These are phyloP conservation scores for Polypterus bichir DNA, from an alignment of 2,113 vertebrate species.

Conservation along the genomic window DNA sequence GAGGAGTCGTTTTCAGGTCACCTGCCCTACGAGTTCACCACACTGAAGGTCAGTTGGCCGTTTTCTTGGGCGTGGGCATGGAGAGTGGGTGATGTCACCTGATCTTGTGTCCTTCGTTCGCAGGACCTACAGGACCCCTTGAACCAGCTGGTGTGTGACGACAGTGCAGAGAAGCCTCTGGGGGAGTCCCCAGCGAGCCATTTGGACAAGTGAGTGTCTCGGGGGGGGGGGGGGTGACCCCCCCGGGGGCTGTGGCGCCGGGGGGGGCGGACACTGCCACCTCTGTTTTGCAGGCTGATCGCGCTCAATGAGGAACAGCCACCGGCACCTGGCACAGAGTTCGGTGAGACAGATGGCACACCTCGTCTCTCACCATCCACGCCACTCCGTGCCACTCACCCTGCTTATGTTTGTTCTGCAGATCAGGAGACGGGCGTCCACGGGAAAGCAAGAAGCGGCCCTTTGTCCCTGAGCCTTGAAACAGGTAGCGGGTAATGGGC, in stretches of 20 bases:
- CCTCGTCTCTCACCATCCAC: no score
- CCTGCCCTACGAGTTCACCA: conserved; percentile 46
- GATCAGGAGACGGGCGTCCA: conserved; percentile 23
- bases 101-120: conserved; percentile 13
- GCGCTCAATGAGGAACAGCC: conserved; percentile 51
- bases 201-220: conserved; percentile 42
- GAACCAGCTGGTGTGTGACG: conserved; percentile 39
- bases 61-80: background rate
- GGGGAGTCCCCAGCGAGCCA: conserved; percentile 31
- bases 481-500: conserved; percentile 22
- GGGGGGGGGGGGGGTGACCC: no score
- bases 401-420: conserved; percentile 21
- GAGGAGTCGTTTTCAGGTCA: conserved; percentile 45
- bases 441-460: conserved; percentile 23
- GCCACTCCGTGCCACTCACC: no score
- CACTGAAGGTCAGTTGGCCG: conserved; percentile 43
- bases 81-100: background rate
- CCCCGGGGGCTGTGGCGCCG: no score
- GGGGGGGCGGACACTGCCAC: no score
- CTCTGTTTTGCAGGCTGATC: conserved; percentile 40
- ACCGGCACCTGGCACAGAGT: conserved; percentile 24
- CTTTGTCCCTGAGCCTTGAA: conserved; percentile 25
- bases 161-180: conserved; percentile 29
- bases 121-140: conserved; percentile 55
- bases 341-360: conserved; percentile 34